Conservation (phyloP, 2,797 vertebrate species). For the Microcaecilia unicolor region DNA sequence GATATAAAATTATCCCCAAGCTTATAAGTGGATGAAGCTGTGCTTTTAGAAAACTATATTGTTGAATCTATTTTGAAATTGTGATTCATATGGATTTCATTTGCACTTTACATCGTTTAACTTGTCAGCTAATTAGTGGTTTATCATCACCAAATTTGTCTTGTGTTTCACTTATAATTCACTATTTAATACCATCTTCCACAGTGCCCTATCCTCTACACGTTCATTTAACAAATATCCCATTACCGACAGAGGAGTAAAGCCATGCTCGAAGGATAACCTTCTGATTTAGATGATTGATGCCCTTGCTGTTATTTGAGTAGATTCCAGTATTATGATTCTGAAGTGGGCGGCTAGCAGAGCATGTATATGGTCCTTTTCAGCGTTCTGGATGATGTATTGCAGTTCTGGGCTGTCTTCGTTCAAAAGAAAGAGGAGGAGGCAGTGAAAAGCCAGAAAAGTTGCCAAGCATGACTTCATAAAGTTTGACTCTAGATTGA, state of each 20-base stretch:
- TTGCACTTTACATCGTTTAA: slow-evolving; percentile 37
- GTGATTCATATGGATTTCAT: slow-evolving; percentile 25
- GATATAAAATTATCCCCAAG: no score
- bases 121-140: slow-evolving; percentile 43
- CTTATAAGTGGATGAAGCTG: no score
- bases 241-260: slow-evolving; percentile 11
- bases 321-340: slow-evolving; percentile 50
- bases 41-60: no score
- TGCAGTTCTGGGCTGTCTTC: slow-evolving; percentile 39
- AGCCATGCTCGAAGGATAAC: slow-evolving; percentile 12
- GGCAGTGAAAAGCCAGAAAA: slow-evolving; percentile 31
- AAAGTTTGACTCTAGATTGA: slow-evolving; percentile 46
- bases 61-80: slow-evolving; percentile 41
- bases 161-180: slow-evolving; percentile 27
- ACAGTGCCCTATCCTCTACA: not conserved
- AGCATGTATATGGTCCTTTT: slow-evolving; percentile 18
- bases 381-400: slow-evolving; percentile 52
- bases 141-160: slow-evolving; percentile 34
- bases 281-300: slow-evolving; percentile 25
- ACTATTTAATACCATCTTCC: not conserved
- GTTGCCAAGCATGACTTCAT: slow-evolving; percentile 61
- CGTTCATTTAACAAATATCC: slow-evolving; percentile 14
- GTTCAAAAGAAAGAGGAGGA: slow-evolving; percentile 28
- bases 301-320: slow-evolving; percentile 39
- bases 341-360: slow-evolving; percentile 44